Evolutionary conservation across 2,113 vertebrate species (phyloP).

Genomic region (Leucopsar rothschildi): DNA sequence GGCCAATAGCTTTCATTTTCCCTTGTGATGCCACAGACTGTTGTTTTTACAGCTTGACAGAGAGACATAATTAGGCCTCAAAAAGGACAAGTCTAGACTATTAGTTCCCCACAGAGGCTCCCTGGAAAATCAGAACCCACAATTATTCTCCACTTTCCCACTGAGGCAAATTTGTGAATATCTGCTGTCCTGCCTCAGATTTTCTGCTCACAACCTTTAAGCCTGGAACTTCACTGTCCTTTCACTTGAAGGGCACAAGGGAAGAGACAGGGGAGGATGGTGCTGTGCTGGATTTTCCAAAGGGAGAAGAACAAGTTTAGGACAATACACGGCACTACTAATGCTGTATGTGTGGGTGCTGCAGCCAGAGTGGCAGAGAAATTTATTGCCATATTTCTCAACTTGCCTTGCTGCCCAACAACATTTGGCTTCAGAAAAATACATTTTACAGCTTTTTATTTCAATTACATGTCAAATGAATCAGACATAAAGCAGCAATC

Average conservation of each 20-base stretch:
- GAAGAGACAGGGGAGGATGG: background rate
- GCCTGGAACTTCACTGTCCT: background rate
- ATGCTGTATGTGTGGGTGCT: background rate
- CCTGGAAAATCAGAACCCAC: constrained; percentile 52
- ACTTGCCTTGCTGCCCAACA: background rate
- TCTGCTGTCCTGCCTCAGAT: background rate
- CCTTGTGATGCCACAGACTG: constrained; percentile 42
- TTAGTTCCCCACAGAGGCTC: constrained; percentile 35
- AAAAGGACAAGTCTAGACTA: constrained; percentile 56
- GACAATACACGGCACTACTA: background rate
- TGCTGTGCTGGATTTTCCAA: background rate
- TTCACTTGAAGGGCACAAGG: background rate
- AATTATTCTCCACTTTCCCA: background rate
- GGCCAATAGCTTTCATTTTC: constrained; percentile 60
- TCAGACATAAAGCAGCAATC: background rate
- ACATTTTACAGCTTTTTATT: background rate
- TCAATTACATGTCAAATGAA: background rate
- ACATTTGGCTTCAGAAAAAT: background rate
- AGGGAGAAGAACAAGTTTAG: background rate
- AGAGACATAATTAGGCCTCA: constrained; percentile 66
- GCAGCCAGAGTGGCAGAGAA: background rate
- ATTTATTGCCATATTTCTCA: background rate
- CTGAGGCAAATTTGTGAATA: background rate
- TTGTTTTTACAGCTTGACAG: constrained; percentile 53
- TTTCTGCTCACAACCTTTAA: background rate